Conservation (phyloP, 1,140 invertebrate genomes). For the Periplaneta americana region DNA sequence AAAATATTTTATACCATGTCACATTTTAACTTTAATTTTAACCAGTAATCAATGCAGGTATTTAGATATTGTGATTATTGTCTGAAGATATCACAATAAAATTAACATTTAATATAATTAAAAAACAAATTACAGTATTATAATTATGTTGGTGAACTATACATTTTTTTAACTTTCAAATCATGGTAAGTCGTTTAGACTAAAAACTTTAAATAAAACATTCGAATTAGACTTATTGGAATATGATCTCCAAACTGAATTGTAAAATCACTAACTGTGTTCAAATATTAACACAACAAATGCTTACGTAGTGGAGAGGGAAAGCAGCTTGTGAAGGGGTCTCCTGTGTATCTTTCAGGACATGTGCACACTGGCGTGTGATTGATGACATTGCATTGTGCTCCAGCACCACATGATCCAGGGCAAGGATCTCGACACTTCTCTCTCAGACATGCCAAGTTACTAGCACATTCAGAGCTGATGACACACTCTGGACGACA, state of each 20-base stretch:
- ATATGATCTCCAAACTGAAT: too few species aligned
- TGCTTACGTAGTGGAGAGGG: slow-evolving; percentile 35
- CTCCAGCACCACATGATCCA: slow-evolving; percentile 59
- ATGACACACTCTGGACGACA: slow-evolving; percentile 61
- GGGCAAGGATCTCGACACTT: slow-evolving; percentile 67
- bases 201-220: slow-evolving; percentile 14
- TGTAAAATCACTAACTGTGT: neutral
- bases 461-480: slow-evolving; percentile 55
- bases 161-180: neutral
- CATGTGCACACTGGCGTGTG: slow-evolving; percentile 57
- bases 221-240: too few species aligned
- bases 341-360: slow-evolving; percentile 53
- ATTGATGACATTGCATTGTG: slow-evolving; percentile 52
- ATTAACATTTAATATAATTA: too few species aligned
- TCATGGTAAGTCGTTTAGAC: neutral
- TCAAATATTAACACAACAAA: neutral
- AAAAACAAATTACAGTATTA: too few species aligned
- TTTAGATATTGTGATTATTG: too few species aligned
- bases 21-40: too few species aligned
- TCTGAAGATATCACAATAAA: too few species aligned
- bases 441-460: slow-evolving; percentile 54
- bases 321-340: slow-evolving; percentile 56
- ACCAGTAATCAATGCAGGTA: too few species aligned
- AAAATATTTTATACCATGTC: too few species aligned
- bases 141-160: neutral